phyloP scores from a whole-genome alignment of 2,888 invertebrate species.

The Drosophila planitibia region DNA sequence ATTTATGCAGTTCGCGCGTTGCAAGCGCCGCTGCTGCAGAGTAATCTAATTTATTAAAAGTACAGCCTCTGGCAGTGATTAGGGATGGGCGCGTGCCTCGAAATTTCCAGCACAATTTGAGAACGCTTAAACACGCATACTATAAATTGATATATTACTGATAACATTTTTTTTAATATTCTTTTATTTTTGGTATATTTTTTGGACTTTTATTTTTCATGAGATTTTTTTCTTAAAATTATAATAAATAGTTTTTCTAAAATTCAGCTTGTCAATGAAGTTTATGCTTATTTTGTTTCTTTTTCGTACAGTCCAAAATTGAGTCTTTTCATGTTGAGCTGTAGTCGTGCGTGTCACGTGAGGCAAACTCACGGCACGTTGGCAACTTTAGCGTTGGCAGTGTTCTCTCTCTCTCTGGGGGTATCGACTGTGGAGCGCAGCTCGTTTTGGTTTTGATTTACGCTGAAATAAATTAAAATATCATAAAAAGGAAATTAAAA shows the following conservation, averaged over 20 bases:
- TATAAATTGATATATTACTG: not conserved
- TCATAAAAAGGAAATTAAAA: slow-evolving; percentile 85
- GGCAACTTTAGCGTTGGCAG: not conserved
- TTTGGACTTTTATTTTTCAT: not conserved
- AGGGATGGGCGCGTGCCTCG: not conserved
- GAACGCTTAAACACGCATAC: accelerated
- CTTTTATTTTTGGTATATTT: not conserved
- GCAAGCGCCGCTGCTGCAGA: slow-evolving; percentile 58
- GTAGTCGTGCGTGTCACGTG: not conserved
- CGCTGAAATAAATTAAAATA: slow-evolving; percentile 84
- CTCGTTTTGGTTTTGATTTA: slow-evolving; percentile 83
- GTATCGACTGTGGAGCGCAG: slow-evolving; percentile 41
- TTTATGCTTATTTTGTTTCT: not conserved
- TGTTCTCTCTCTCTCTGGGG: slow-evolving; percentile 1
- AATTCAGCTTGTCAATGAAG: not conserved
- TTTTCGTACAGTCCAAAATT: not conserved
- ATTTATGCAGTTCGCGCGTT: slow-evolving; percentile 75
- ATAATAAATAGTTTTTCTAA: not conserved
- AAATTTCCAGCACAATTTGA: not conserved
- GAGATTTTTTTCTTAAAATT: not conserved
- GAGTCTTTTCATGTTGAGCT: not conserved
- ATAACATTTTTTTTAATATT: accelerated
- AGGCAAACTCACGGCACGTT: not conserved
- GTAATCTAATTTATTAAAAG: slow-evolving; percentile 80
- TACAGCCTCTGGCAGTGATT: slow-evolving; percentile 58